Conservation (phyloP, 2,888 invertebrate genomes). For the Sminthurinus aureus region DNA sequence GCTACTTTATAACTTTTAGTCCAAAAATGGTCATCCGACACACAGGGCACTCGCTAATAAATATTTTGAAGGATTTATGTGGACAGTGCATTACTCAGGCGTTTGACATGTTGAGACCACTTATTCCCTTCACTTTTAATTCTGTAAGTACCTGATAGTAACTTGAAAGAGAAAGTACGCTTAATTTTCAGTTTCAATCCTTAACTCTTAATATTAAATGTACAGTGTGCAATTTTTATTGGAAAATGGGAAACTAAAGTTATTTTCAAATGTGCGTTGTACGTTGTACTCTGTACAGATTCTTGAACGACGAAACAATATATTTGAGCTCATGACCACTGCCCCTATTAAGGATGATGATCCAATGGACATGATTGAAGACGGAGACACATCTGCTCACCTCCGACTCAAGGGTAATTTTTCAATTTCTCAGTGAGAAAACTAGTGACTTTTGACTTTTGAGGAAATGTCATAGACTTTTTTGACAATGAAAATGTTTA, state of each 20-base stretch:
- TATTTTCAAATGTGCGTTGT: background rate
- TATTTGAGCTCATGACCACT: slow-evolving; percentile 91
- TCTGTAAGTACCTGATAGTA: slow-evolving; percentile 80
- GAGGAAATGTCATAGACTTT: background rate
- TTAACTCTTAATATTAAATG: no score
- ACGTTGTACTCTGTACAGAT: slow-evolving; percentile 70
- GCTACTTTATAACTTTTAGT: no score
- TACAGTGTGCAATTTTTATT: background rate
- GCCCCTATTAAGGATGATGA: slow-evolving; percentile 78
- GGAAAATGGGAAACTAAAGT: background rate
- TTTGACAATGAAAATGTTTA: background rate
- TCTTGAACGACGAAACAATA: slow-evolving; percentile 92
- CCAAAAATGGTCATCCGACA: slow-evolving; percentile 87
- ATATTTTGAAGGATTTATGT: slow-evolving; percentile 84
- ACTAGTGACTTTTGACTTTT: background rate
- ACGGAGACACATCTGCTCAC: slow-evolving; percentile 64
- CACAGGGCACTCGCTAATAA: slow-evolving; percentile 89
- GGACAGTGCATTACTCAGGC: slow-evolving; percentile 90
- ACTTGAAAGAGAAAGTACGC: no score
- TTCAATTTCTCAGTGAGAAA: background rate
- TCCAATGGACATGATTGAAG: slow-evolving; percentile 67
- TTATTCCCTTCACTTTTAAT: slow-evolving; percentile 93
- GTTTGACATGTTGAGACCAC: slow-evolving; percentile 89
- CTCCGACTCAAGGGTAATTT: slow-evolving; percentile 76
- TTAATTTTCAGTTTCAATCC: no score